Base-by-base conservation (phyloP, 2,797 vertebrate species). In the Benthosema pterotum region DNA sequence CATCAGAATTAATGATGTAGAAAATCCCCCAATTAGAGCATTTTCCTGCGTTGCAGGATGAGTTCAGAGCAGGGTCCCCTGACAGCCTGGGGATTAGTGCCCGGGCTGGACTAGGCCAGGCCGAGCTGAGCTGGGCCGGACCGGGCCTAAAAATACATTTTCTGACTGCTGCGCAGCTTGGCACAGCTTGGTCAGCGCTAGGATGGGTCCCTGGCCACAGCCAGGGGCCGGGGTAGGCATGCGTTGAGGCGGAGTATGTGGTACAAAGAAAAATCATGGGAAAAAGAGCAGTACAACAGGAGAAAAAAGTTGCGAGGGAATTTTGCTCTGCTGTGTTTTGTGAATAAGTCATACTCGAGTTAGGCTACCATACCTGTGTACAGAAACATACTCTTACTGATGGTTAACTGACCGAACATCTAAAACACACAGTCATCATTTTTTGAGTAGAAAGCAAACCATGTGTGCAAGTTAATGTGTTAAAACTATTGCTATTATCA, bases 1-100 rank as follows among this genome's bases (percentile, higher is more conserved):
- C 90, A 87, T 92, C 87, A 71, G 80, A 87, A 77, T 83, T 92
- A 93, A 93, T 93, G 91, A 93, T 90, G 90, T 83, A 87, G 91
- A 93, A 94, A 94, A 94, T 93, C 92, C 92, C 88, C 92, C 92
- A 94, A 93, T 93, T 94, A 94, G 89, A 91, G 88, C 87, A 71
- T 92, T 93, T 92, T 90, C 90, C 88, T 89, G 87, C 86, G 85
- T 89, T 88, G 80, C 87, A 90, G 89, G 90, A 92, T 91, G 89
- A 92, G 92, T 93, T 93, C 92, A 93, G 89, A 77, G 80, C 71
- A 42, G 79, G 89, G 85, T 89, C 82, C 86, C 85, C 87, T 91
- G 90, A 92, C 89, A 92, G 84, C 70, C 83, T 16, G 13, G 72
- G 89, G 92, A 93, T 93, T 93, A 93, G 82, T 72, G 86, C 82